Conservation (phyloP, 2,888 invertebrate genomes). For the Helicoverpa assulta region DNA sequence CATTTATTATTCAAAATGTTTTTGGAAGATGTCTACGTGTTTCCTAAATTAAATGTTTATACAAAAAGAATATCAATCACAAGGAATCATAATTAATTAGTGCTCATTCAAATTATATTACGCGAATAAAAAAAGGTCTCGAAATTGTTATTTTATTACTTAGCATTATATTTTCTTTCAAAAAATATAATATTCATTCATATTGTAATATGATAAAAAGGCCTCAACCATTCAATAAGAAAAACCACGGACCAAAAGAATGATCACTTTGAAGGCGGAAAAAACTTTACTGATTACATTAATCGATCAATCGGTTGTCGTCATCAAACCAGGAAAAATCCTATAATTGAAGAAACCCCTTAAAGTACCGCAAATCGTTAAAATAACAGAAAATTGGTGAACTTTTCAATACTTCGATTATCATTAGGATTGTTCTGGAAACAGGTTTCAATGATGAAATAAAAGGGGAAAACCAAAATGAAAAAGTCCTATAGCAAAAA, state of each 20-base stretch:
- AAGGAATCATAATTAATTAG: slow-evolving; percentile 48
- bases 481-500: too few relatives aligned
- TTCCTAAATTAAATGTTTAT: neutral
- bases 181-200: too few relatives aligned
- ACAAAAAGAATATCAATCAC: slow-evolving; percentile 41
- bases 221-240: too few relatives aligned
- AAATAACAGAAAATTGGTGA: slow-evolving; percentile 33
- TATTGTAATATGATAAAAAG: too few relatives aligned
- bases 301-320: slow-evolving; percentile 10
- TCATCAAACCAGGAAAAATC: slow-evolving; percentile 42
- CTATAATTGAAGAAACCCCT: slow-evolving; percentile 55
- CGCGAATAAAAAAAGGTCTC: slow-evolving; percentile 8
- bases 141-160: slow-evolving; percentile 22
- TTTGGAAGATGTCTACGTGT: too few relatives aligned
- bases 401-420: slow-evolving; percentile 35
- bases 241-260: too few relatives aligned
- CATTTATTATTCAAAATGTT: too few relatives aligned
- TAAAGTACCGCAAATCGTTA: slow-evolving; percentile 41
- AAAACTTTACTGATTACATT: slow-evolving; percentile 24
- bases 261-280: neutral
- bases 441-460: slow-evolving; percentile 1
- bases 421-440: slow-evolving; percentile 32
- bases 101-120: slow-evolving; percentile 22
- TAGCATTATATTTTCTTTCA: slow-evolving; percentile 4
- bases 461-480: too few relatives aligned